Percentiles rank a stretch among this genome's conserved stretches.
These are phyloP conservation scores for Drosophila yooni DNA, from an alignment of 2,888 invertebrate genomes.

Conservation along the genomic window DNA sequence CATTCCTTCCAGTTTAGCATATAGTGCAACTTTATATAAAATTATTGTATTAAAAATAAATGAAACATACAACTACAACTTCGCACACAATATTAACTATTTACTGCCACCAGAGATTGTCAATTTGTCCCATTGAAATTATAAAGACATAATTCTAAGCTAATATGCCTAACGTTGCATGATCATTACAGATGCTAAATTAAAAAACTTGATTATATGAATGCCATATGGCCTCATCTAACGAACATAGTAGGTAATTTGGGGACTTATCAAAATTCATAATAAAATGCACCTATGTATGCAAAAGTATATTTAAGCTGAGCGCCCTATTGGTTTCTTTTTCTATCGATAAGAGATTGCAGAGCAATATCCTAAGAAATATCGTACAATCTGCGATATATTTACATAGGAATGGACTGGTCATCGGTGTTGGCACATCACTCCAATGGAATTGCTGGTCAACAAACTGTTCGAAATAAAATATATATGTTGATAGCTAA, in stretches of 20 bases:
- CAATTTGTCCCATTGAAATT: conserved; percentile 61
- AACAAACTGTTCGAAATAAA: neutral
- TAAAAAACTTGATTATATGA: conserved; percentile 12
- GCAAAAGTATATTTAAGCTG: neutral
- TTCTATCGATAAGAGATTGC: conserved; percentile 4
- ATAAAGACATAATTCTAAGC: conserved; percentile 43
- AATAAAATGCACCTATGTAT: conserved; percentile 7
- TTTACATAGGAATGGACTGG: neutral
- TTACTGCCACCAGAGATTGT: conserved; percentile 72
- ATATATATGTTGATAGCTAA: neutral
- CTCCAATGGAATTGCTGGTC: neutral
- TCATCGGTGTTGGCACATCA: neutral
- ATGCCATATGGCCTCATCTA: neutral
- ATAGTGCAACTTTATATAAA: conserved; percentile 72
- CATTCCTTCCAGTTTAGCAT: conserved; percentile 77
- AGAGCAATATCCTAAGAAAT: neutral
- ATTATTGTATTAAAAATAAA: conserved; percentile 70
- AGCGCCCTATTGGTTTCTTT: conserved; percentile 5
- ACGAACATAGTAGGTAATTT: conserved; percentile 3
- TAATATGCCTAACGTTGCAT: conserved; percentile 12
- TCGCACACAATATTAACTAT: conserved; percentile 45
- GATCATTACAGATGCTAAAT: conserved; percentile 14
- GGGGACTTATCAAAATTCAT: neutral
- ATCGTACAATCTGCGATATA: neutral
- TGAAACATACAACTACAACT: conserved; percentile 49